These are phyloP conservation scores for Lithobates pipiens DNA, from an alignment of 2,797 vertebrate genomes.

Conservation along the genomic window DNA sequence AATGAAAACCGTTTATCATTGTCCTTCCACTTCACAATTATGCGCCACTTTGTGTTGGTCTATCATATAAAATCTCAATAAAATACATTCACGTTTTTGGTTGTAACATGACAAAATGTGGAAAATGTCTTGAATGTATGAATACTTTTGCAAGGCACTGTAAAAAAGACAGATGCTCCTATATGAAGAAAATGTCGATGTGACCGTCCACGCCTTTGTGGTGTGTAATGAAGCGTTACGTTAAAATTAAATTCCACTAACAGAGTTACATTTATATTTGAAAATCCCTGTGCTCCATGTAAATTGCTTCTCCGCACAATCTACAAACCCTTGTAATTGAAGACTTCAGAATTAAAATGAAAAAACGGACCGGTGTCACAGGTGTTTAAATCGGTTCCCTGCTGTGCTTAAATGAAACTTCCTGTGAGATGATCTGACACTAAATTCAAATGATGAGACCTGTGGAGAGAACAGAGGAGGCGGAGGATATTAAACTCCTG, in stretches of 20 bases:
- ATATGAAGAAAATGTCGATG: background rate
- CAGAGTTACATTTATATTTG: slow-evolving; percentile 22
- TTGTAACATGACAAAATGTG: too few species aligned
- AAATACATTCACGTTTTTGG: too few species aligned
- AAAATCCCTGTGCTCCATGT: slow-evolving; percentile 22
- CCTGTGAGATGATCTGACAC: background rate
- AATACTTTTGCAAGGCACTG: too few species aligned
- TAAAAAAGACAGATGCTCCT: background rate
- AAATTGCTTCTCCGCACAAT: slow-evolving; percentile 36
- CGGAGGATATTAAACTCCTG: background rate
- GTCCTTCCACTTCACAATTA: too few species aligned
- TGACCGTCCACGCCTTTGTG: background rate
- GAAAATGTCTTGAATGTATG: too few species aligned
- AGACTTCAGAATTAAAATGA: slow-evolving; percentile 5
- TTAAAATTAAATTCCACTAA: slow-evolving; percentile 43
- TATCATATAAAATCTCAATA: too few species aligned
- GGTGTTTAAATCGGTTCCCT: slow-evolving; percentile 29
- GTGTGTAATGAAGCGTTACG: slow-evolving; percentile 35
- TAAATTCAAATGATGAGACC: background rate
- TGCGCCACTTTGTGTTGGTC: too few species aligned
- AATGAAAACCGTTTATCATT: too few species aligned
- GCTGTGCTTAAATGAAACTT: slow-evolving; percentile 27
- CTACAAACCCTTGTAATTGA: slow-evolving; percentile 35
- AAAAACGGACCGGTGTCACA: slow-evolving; percentile 26
- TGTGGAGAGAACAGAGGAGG: background rate